Evolutionary conservation across 2,113 vertebrate species (phyloP).

Genomic region (Prionailurus bengalensis): DNA sequence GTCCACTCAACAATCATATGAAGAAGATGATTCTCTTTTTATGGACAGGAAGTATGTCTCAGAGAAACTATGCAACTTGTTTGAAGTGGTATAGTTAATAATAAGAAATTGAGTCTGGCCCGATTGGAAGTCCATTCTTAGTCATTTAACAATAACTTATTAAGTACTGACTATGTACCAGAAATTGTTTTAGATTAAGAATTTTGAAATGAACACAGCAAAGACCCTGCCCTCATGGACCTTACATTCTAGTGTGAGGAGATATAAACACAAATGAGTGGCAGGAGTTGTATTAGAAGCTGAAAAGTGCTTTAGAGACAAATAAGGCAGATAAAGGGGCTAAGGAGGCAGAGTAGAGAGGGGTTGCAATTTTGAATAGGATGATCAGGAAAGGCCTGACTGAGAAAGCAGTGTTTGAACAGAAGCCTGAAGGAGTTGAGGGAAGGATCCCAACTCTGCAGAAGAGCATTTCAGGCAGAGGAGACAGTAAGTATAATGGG

Average conservation of each 20-base stretch:
- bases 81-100: not conserved
- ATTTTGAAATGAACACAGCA: not conserved
- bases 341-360: not conserved
- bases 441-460: not conserved
- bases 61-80: not conserved
- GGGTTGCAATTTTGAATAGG: not conserved
- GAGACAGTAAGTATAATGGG: not conserved
- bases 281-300: not conserved
- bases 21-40: slow-evolving; percentile 17
- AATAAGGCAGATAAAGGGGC: not conserved
- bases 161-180: not conserved
- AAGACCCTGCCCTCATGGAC: not conserved
- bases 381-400: not conserved
- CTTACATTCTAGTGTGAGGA: slow-evolving; percentile 12
- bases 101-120: not conserved
- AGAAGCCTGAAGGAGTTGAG: not conserved
- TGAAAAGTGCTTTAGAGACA: not conserved
- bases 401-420: not conserved
- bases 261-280: not conserved
- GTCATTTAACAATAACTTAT: slow-evolving; percentile 1
- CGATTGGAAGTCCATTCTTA: not conserved
- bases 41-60: not conserved
- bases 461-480: not conserved
- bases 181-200: not conserved
- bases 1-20: not conserved